Percentiles rank a stretch among this genome's conserved stretches.
Evolutionary conservation across 2,888 invertebrate genomes (phyloP).

Genomic region (Acronicta aceris): DNA sequence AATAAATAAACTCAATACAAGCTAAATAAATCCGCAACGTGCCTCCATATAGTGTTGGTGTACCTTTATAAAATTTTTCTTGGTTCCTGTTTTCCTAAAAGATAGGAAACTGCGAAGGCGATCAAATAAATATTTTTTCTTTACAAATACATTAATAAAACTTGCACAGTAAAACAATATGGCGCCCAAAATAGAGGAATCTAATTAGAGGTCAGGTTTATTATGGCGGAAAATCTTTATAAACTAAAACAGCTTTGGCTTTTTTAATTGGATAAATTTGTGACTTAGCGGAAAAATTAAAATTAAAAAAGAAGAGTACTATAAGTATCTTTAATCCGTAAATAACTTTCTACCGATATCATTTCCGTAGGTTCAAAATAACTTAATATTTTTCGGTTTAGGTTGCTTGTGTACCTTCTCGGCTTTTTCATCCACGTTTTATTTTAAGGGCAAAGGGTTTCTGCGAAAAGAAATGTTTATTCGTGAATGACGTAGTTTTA

Average conservation of each 20-base stretch:
- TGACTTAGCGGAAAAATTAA: slow-evolving; percentile 5
- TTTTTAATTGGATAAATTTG: slow-evolving; percentile 30
- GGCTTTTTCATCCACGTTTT: slow-evolving; percentile 34
- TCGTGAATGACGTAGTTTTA: slow-evolving; percentile 26
- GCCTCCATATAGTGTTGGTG: slow-evolving; percentile 37
- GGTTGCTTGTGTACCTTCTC: slow-evolving; percentile 9
- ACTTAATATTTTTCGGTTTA: slow-evolving; percentile 24
- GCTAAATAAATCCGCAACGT: slow-evolving; percentile 51
- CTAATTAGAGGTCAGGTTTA: slow-evolving; percentile 20
- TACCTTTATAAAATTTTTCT: slow-evolving; percentile 46
- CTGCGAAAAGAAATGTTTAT: slow-evolving; percentile 35
- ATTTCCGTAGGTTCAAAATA: slow-evolving; percentile 21
- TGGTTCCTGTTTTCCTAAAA: slow-evolving; percentile 57
- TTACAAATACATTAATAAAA: slow-evolving; percentile 50
- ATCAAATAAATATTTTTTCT: slow-evolving; percentile 58
- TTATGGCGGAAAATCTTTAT: slow-evolving; percentile 28
- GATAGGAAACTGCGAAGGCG: slow-evolving; percentile 48
- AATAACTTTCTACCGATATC: slow-evolving; percentile 19
- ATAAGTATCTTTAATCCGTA: slow-evolving; percentile 18
- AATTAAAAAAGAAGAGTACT: slow-evolving; percentile 7
- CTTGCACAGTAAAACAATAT: slow-evolving; percentile 54
- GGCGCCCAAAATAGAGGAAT: slow-evolving; percentile 34
- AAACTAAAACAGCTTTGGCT: slow-evolving; percentile 35
- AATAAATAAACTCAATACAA: slow-evolving; percentile 59
- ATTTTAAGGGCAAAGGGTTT: slow-evolving; percentile 30